Conservation (phyloP, 2,888 invertebrate species). For the Himalopsyche anomala region DNA sequence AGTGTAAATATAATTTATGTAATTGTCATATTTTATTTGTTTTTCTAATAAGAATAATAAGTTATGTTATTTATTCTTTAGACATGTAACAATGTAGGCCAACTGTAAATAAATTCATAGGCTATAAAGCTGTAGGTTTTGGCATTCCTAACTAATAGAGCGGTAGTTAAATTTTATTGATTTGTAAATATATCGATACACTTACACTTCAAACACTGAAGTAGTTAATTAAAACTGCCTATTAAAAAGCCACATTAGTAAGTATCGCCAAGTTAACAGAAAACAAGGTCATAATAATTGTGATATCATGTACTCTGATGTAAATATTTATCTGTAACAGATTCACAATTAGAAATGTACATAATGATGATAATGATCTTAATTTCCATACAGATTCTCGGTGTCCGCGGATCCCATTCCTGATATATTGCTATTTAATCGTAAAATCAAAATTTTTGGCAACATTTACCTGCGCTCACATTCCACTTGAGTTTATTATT, state of each 20-base stretch:
- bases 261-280: neutral
- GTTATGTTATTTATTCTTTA: conserved; percentile 22
- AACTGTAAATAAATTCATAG: conserved; percentile 3
- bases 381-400: too few relatives aligned
- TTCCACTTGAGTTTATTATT: too few relatives aligned
- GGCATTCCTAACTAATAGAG: too few relatives aligned
- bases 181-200: too few relatives aligned
- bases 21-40: neutral
- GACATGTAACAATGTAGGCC: conserved; percentile 18
- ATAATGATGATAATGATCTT: neutral
- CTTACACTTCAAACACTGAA: too few relatives aligned
- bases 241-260: too few relatives aligned
- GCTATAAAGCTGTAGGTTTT: neutral
- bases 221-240: too few relatives aligned
- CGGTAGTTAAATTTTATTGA: too few relatives aligned
- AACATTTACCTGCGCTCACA: too few relatives aligned
- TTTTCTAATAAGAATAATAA: conserved; percentile 11
- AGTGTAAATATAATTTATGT: neutral
- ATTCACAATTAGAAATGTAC: neutral
- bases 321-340: neutral
- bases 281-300: conserved; percentile 4
- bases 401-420: too few relatives aligned
- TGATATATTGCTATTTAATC: too few relatives aligned
- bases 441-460: too few relatives aligned
- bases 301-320: conserved; percentile 12